Percentiles rank a stretch among this genome's conserved stretches.
Conservation (phyloP, 2,797 vertebrate species). For the Erpetoichthys calabaricus region DNA sequence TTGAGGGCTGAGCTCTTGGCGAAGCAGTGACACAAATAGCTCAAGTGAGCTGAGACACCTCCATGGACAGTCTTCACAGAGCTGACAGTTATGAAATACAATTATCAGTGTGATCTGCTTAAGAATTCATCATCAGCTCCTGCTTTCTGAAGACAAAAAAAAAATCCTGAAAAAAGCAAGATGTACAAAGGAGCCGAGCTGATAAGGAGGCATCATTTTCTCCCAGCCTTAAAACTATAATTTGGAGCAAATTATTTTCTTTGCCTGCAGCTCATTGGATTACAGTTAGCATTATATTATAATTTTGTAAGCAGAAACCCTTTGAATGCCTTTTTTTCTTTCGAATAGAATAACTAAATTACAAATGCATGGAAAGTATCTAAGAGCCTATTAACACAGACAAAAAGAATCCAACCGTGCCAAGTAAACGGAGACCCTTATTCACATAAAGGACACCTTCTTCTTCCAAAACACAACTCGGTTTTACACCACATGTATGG, state of each 20-base stretch:
- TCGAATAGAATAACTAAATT: conserved; percentile 60
- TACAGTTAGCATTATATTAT: conserved; percentile 65
- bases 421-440: conserved; percentile 24
- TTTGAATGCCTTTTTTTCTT: conserved; percentile 57
- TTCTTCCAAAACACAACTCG: too few species aligned
- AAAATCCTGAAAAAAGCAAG: conserved; percentile 34
- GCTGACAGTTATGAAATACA: conserved; percentile 90
- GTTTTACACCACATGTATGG: too few species aligned
- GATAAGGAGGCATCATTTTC: conserved; percentile 56
- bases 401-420: conserved; percentile 35
- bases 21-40: conserved; percentile 69
- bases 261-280: conserved; percentile 66
- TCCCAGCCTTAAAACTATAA: conserved; percentile 63
- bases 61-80: conserved; percentile 66
- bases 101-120: conserved; percentile 94
- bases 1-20: conserved; percentile 54
- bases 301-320: conserved; percentile 69
- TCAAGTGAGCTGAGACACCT: conserved; percentile 59
- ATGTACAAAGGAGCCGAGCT: conserved; percentile 26
- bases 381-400: conserved; percentile 19
- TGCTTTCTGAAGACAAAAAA: conserved; percentile 61
- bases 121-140: conserved; percentile 77
- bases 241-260: conserved; percentile 72
- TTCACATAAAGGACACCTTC: neutral
- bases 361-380: conserved; percentile 60